Conservation (phyloP, 2,888 invertebrate species). For the Deilephila elpenor region DNA sequence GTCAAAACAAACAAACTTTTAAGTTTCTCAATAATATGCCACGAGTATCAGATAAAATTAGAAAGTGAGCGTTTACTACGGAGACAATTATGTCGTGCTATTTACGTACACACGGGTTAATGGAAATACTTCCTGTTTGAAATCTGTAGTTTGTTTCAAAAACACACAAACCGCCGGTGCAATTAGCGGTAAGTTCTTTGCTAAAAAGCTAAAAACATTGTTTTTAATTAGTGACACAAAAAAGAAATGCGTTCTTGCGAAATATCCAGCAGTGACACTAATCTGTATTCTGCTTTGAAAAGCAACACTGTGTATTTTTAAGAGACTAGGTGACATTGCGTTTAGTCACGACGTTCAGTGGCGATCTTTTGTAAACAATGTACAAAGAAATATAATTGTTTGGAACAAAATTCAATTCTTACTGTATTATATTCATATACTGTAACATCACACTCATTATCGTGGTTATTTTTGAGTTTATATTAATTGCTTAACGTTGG, state of each 20-base stretch:
- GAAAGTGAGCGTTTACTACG: slow-evolving; percentile 11
- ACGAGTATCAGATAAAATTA: slow-evolving; percentile 5
- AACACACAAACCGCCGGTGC: not conserved
- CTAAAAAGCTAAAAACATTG: not conserved
- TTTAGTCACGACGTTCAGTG: slow-evolving; percentile 5
- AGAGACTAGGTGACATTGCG: slow-evolving; percentile 25
- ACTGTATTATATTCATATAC: no score
- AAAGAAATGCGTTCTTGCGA: not conserved
- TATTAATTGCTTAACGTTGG: no score
- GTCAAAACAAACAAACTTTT: not conserved
- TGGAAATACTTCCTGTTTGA: slow-evolving; percentile 6
- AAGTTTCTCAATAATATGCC: slow-evolving; percentile 7
- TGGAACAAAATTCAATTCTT: not conserved
- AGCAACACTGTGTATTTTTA: slow-evolving; percentile 17
- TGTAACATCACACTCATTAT: no score
- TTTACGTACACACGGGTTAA: slow-evolving; percentile 3
- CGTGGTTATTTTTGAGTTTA: no score
- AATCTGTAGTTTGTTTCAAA: not conserved
- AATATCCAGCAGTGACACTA: slow-evolving; percentile 5
- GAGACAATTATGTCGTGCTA: not conserved
- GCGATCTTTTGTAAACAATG: slow-evolving; percentile 15
- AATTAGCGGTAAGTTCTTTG: not conserved
- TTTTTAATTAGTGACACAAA: not conserved
- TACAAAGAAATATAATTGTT: not conserved
- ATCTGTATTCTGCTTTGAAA: not conserved